Base-by-base conservation (phyloP, 2,888 invertebrate species). In the Pheosia tremula region DNA sequence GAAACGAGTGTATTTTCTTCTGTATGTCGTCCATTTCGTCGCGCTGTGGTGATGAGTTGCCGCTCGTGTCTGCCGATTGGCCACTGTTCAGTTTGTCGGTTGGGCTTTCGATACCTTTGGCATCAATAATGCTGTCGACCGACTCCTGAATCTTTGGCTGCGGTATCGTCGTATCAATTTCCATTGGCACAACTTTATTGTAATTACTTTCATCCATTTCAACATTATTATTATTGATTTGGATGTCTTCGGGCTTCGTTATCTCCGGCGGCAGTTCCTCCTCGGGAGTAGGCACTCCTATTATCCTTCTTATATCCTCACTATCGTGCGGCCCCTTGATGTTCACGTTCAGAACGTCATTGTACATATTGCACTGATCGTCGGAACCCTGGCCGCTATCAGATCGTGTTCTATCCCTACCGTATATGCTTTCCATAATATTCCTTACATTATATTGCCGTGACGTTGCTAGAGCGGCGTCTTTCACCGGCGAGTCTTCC, bases 21-120 rank as follows among this genome's bases (percentile, higher is more conserved):
- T 95, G 95, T 60, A 95, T 95, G 73, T 95, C 95, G 69, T 94
- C 94, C 89, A 95, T 94, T 74, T 95, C 95, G 74, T 95, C 94
- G 5, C 91, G 84, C 58, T 93, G 90, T 0, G 94, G 94, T 0
- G 94, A 94, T 0, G 94, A 94, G 74, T 91, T 91, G 4, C 94
- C 93, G 72, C 94, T 93, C 4, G 94, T 93, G 73, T 94, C 93
- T 0, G 92, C 91, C 0, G 90, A 90, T 61, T 89, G 90, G 10
- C 90, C 87, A 68, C 90, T 89, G 70, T 87, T 84, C 2, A 84
- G 75, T 67, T 91, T 91, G 38, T 92, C 91, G 57, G 75, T 86
- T 0, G 91, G 90, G 61, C 90, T 90, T 36, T 87, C 90, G 39
- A 85, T 81, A 8, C 84, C 81, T 66, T 89, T 90, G 1, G 83